phyloP scores from a whole-genome alignment of 2,888 invertebrate genomes.

The Hecatera dysodea region DNA sequence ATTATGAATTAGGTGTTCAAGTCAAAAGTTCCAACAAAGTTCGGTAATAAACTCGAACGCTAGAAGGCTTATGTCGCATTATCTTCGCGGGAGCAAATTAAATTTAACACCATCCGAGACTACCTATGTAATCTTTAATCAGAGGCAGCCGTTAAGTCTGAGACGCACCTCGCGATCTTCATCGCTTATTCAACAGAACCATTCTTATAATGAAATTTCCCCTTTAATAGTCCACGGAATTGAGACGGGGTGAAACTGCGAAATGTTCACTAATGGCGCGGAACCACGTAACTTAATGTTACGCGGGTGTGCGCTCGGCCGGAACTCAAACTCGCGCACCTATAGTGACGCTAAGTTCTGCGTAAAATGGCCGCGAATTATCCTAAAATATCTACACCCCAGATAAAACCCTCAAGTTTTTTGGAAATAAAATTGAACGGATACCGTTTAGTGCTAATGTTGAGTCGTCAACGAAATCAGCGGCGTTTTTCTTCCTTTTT shows the following conservation, averaged over 20 bases:
- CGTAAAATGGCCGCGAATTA: slow-evolving; percentile 69
- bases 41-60: slow-evolving; percentile 72
- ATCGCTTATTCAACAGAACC: slow-evolving; percentile 81
- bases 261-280: slow-evolving; percentile 84
- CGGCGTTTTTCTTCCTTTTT: slow-evolving; percentile 59
- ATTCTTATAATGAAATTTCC: slow-evolving; percentile 87
- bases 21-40: slow-evolving; percentile 67
- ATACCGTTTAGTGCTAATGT: slow-evolving; percentile 68
- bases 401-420: slow-evolving; percentile 64
- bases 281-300: slow-evolving; percentile 82
- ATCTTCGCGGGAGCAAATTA: slow-evolving; percentile 76
- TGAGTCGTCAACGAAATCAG: slow-evolving; percentile 60
- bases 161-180: slow-evolving; percentile 72
- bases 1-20: slow-evolving; percentile 52
- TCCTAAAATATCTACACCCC: slow-evolving; percentile 47
- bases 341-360: slow-evolving; percentile 65
- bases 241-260: slow-evolving; percentile 83
- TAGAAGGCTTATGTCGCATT: slow-evolving; percentile 70
- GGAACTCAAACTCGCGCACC: slow-evolving; percentile 60
- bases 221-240: slow-evolving; percentile 83
- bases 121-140: slow-evolving; percentile 80
- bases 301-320: slow-evolving; percentile 68
- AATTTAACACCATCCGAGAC: slow-evolving; percentile 76
- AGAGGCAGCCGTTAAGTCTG: slow-evolving; percentile 73
- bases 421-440: slow-evolving; percentile 70